A percentile compares a stretch with the other conserved stretches of the same genome.
These are phyloP conservation scores for Xanthia icteritia DNA, from an alignment of 2,888 invertebrate species.

Conservation along the genomic window DNA sequence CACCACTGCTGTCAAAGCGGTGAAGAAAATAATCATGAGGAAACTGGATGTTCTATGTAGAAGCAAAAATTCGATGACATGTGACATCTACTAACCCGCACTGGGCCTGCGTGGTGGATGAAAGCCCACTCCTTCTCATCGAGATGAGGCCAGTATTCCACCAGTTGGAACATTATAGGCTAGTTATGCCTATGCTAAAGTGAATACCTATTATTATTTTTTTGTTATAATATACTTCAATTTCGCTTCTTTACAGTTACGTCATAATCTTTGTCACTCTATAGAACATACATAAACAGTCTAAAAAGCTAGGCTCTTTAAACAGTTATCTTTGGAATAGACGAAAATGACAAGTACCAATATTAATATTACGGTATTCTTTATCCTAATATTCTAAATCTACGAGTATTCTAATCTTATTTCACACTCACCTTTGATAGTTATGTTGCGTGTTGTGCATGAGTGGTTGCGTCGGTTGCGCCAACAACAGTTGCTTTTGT, in stretches of 20 bases:
- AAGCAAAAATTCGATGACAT: too few relatives aligned
- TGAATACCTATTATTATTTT: neutral
- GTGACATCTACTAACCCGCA: too few relatives aligned
- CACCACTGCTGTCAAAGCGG: too few relatives aligned
- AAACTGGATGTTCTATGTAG: too few relatives aligned
- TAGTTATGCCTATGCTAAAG: too few relatives aligned
- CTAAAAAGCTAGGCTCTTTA: neutral
- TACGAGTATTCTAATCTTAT: neutral
- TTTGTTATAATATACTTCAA: neutral
- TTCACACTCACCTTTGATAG: slow-evolving; percentile 91
- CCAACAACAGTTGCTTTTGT: slow-evolving; percentile 89
- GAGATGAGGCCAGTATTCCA: too few relatives aligned
- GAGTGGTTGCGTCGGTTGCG: slow-evolving; percentile 89
- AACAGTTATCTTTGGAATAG: neutral
- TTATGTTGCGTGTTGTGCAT: slow-evolving; percentile 91
- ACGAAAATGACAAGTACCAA: neutral
- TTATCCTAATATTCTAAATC: neutral
- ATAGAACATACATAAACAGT: neutral
- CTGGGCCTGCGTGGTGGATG: too few relatives aligned
- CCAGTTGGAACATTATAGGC: too few relatives aligned
- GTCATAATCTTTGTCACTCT: neutral
- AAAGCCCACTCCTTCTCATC: too few relatives aligned
- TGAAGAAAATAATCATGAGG: too few relatives aligned
- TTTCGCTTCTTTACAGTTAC: neutral
- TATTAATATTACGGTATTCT: neutral